Percentiles rank a stretch among this genome's conserved stretches.
Conservation (phyloP, 2,888 invertebrate species). For the Hypomecis atomaria region DNA sequence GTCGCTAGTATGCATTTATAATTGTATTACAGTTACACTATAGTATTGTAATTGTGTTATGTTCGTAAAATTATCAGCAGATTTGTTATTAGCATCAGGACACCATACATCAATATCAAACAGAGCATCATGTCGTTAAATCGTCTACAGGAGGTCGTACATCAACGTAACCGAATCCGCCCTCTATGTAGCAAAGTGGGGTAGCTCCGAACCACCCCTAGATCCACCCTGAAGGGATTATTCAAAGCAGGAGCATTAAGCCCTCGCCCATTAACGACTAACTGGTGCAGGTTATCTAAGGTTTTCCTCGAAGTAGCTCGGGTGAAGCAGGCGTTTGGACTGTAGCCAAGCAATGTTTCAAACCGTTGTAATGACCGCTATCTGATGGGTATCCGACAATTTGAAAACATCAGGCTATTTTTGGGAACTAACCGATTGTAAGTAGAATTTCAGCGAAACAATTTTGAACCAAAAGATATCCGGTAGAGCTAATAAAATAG, state of each 20-base stretch:
- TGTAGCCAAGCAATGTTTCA: constrained; percentile 60
- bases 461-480: too few relatives aligned
- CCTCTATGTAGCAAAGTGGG: constrained; percentile 50
- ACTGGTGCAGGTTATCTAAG: constrained; percentile 66
- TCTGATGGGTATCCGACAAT: constrained; percentile 46
- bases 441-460: too few relatives aligned
- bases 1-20: too few relatives aligned
- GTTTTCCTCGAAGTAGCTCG: constrained; percentile 61
- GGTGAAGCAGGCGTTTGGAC: constrained; percentile 57
- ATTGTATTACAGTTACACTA: too few relatives aligned
- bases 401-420: constrained; percentile 16
- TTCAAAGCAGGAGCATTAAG: constrained; percentile 68
- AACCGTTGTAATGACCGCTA: constrained; percentile 50
- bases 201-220: constrained; percentile 45
- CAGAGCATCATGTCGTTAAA: constrained; percentile 54
- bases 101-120: constrained; percentile 54
- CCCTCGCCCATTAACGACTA: constrained; percentile 62
- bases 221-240: constrained; percentile 50
- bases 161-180: constrained; percentile 59
- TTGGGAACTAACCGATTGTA: neutral
- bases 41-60: neutral
- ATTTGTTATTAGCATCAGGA: constrained; percentile 3
- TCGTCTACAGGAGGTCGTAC: constrained; percentile 50
- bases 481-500: too few relatives aligned
- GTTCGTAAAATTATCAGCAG: too few relatives aligned